A percentile compares a stretch with the other conserved stretches of the same genome.
phyloP scores from a whole-genome alignment of 2,113 vertebrate species.

The Stigmatopora argus region DNA sequence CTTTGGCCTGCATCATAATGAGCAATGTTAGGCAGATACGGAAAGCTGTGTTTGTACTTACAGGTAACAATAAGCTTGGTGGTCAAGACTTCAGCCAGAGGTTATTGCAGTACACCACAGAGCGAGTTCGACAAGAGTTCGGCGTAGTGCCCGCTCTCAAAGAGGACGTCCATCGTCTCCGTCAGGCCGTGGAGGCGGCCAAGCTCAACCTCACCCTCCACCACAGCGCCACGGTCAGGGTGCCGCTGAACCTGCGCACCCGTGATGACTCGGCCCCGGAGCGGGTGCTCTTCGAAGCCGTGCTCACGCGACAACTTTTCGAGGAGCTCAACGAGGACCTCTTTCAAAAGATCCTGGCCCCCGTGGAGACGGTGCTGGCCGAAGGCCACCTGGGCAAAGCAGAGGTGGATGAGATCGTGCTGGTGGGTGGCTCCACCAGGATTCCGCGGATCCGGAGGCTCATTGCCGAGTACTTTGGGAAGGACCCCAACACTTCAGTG shows the following conservation, averaged over 20 bases:
- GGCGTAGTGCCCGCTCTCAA: conserved; percentile 77
- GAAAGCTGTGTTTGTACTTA: background rate
- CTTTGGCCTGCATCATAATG: too few species aligned
- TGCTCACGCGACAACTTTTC: conserved; percentile 80
- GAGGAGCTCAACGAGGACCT: conserved; percentile 88
- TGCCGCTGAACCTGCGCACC: conserved; percentile 68
- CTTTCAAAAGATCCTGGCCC: conserved; percentile 90
- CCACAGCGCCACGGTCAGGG: conserved; percentile 59
- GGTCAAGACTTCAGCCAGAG: conserved; percentile 97
- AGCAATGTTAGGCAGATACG: too few species aligned
- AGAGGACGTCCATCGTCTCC: conserved; percentile 86
- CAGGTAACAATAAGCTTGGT: conserved; percentile 95
- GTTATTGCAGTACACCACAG: conserved; percentile 79
- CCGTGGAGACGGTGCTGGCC: conserved; percentile 80
- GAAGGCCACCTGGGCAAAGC: conserved; percentile 79
- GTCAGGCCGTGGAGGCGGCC: conserved; percentile 85
- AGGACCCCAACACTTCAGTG: conserved; percentile 91
- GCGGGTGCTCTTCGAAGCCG: conserved; percentile 71
- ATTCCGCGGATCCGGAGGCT: conserved; percentile 87
- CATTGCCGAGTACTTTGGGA: conserved; percentile 87
- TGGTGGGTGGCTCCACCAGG: conserved; percentile 93
- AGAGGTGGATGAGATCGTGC: conserved; percentile 90
- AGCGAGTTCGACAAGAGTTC: conserved; percentile 72
- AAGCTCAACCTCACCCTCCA: conserved; percentile 87
- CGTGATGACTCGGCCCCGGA: background rate